Evolutionary conservation across 2,888 invertebrate species (phyloP), one percentile per base, ranked within the genome.

Genomic region (Drosophila formosana): DNA sequence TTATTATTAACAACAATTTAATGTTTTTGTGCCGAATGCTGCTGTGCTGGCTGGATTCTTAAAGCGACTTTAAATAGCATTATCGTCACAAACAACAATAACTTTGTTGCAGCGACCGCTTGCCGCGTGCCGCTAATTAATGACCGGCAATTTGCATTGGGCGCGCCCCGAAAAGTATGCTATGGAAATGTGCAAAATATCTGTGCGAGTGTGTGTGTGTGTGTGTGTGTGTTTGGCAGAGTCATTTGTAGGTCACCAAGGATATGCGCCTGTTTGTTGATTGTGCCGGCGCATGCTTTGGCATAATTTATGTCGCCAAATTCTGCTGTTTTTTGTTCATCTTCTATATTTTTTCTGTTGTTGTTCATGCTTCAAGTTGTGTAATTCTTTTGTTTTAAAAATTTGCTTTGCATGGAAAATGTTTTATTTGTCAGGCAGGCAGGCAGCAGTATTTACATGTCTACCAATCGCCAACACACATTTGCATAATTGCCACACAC

Each of bases 301-400:
- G 80, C 89, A 84, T 84, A 84, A 84, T 88, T 84, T 84, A 83
- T 84, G 80, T 88, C 55, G 50, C 77, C 70, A 56, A 82, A 75
- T 68, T 56, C 43, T 49, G 39, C 53, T 64, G 47, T 49, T 23
- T 6, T 37, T 57, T 45, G 46, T 51, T 64, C n/a, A n/a, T 13
- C 51, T 66, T 72, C 60, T 5, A 5, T 28, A 28, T 28, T 28
- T 28, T 28, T 28, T 5, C 5, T 5, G 4, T 5, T 28, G 28
- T 6, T 5, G 28, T 6, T 66, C 62, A 53, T 34, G n/a, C 53
- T 58, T 32, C 66, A 66, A 73, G 63, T 55, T 79, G 67, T 79
- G 67, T 75, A 78, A 63, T 67, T 58, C 68, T 61, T 65, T 75
- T 75, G 61, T 62, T 77, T 82, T 61, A 53, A 49, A 71, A 65